Percentiles rank a stretch among this genome's conserved stretches.
Conservation (phyloP, 2,113 vertebrate species). For the Oncorhynchus gorbuscha region DNA sequence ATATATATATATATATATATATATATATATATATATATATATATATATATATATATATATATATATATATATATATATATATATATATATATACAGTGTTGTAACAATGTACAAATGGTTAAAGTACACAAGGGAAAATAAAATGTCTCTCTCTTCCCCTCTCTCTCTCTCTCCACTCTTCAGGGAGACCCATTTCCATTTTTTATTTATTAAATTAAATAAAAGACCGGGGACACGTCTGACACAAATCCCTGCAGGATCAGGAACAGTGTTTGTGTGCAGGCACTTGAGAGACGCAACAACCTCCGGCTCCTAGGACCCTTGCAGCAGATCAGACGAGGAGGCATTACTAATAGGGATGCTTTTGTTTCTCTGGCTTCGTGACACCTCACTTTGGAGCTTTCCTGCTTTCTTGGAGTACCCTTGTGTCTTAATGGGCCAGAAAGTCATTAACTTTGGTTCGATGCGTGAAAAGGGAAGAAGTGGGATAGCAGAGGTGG, state of each 20-base stretch:
- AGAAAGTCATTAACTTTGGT: neutral
- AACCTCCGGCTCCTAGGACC: neutral
- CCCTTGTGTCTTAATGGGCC: neutral
- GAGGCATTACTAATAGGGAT: neutral
- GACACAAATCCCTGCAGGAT: neutral
- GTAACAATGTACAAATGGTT: no score
- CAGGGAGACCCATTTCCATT: neutral
- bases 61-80: no score
- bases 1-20: no score
- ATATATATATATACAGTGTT: no score
- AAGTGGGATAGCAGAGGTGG: neutral
- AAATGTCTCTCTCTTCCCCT: no score
- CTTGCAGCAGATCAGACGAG: neutral
- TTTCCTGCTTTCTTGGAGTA: neutral
- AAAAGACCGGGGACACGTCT: neutral
- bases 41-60: no score
- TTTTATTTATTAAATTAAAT: neutral
- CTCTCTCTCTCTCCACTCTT: neutral
- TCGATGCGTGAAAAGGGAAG: neutral
- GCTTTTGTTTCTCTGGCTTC: neutral
- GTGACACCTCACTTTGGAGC: neutral
- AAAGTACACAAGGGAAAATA: no score
- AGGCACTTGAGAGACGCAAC: conserved; percentile 2
- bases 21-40: no score
- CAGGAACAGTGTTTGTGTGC: neutral